Conservation (phyloP, 1,140 invertebrate genomes). For the Lepidurus packardi region DNA sequence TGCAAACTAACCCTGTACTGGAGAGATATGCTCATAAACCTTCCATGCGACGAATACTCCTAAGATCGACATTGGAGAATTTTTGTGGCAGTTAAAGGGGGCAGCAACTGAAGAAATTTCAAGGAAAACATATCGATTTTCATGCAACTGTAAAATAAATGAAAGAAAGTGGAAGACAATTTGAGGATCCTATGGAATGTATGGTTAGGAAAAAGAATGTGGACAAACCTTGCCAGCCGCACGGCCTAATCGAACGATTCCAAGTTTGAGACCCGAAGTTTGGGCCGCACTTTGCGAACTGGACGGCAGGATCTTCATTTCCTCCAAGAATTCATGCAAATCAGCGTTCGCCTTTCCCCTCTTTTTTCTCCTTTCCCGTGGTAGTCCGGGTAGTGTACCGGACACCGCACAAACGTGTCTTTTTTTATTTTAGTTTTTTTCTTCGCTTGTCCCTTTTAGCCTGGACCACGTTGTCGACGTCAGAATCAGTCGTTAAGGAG, state of each 20-base stretch:
- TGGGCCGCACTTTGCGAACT: conserved; percentile 27
- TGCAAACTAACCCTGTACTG: neutral
- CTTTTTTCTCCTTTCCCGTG: conserved; percentile 10
- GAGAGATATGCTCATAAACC: neutral
- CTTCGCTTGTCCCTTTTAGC: neutral
- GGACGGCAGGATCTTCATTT: conserved; percentile 23
- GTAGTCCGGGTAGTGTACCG: neutral
- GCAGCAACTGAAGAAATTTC: too few species aligned
- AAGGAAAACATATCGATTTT: too few species aligned
- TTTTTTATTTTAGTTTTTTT: neutral
- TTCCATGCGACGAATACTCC: neutral
- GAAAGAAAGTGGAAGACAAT: neutral
- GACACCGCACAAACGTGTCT: neutral
- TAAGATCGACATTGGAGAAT: too few species aligned
- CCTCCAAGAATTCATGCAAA: conserved; percentile 26
- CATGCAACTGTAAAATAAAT: too few species aligned
- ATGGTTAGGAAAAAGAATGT: conserved; percentile 11
- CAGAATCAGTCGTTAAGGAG: neutral
- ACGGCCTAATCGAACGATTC: conserved; percentile 46
- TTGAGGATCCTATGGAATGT: neutral
- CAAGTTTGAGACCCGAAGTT: conserved; percentile 42
- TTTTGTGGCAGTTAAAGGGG: too few species aligned
- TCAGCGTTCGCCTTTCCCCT: neutral
- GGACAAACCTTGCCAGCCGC: conserved; percentile 46
- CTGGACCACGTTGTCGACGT: neutral